Conservation (phyloP, 1,140 invertebrate genomes). For the Drosophila elegans region DNA sequence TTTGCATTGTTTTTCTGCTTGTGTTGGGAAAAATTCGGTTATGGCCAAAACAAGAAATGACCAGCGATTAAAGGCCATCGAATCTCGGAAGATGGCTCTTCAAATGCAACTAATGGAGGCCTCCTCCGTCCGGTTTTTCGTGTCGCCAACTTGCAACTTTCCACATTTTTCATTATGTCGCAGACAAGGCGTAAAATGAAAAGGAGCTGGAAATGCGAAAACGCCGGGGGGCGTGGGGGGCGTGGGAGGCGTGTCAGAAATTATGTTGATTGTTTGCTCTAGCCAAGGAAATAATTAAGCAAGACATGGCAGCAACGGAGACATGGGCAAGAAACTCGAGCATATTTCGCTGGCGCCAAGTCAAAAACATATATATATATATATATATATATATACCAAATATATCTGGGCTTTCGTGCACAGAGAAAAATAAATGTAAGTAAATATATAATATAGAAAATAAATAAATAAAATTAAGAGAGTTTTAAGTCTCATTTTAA, state of each 20-base stretch:
- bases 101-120: constrained; percentile 39
- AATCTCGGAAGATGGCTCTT: neutral
- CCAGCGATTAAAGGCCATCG: constrained; percentile 4
- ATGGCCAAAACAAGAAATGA: neutral
- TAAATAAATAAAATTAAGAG: too few relatives aligned
- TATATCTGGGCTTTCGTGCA: constrained; percentile 5
- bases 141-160: constrained; percentile 25
- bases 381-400: constrained; percentile 1
- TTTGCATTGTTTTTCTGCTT: constrained; percentile 16
- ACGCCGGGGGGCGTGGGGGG: neutral
- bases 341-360: constrained; percentile 52
- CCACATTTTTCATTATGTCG: constrained; percentile 56
- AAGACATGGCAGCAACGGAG: constrained; percentile 47
- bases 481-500: too few relatives aligned
- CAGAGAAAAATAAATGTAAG: neutral
- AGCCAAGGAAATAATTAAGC: constrained; percentile 80
- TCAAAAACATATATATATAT: constrained; percentile 58
- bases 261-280: constrained; percentile 78
- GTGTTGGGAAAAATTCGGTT: constrained; percentile 5
- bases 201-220: constrained; percentile 4
- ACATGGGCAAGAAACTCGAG: constrained; percentile 28
- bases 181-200: constrained; percentile 22
- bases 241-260: constrained; percentile 62
- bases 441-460: too few relatives aligned
- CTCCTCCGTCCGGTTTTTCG: constrained; percentile 3